Base-by-base conservation (phyloP, 2,888 invertebrate genomes). In the Rhyacophila evoluta region DNA sequence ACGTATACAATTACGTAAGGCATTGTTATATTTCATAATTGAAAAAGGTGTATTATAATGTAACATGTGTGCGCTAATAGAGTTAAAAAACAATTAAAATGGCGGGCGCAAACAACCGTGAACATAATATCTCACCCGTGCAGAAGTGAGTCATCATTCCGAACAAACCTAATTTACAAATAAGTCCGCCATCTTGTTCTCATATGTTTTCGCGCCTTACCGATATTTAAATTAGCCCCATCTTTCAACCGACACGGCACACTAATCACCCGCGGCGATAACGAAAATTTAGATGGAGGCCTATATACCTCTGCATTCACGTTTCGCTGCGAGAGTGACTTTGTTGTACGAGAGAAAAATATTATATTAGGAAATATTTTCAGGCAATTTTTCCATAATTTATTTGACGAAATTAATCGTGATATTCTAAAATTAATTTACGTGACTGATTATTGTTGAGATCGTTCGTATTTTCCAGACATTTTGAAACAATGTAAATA, bases 151-250 rank as follows among this genome's bases (percentile, higher is more conserved):
- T 19, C 55, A 55, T 55, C 55, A 55, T 55, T 55, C 55, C 15
- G 55, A 55, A 55, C 55, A 55, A 55, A 55, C 55, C 55, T 55
- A 55, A 55, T 55, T 55, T 55, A 19, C 25, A 8, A 55, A 55
- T 55, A 55, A 55, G 55, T 15, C 55, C 55, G 55, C 55, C 55
- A 55, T 55, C 55, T 55, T 55, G 55, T 55, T 55, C 55, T 55
- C 55, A 55, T 55, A 55, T 55, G 55, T 55, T 55, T 55, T 55
- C 55, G 55, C 55, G 55, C 55, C 25, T 55, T 55, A 55, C 55
- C 55, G 55, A 55, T 55, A 55, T 55, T 55, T 55, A 55, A 55
- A 55, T 55, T 55, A 55, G 55, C 55, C 55, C 25, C 55, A 55
- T 55, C 55, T 55, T 55, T 55, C 55, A 55, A 55, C 55, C 55